Conservation (phyloP, 2,113 vertebrate genomes). For the Ploceus nigricollis region DNA sequence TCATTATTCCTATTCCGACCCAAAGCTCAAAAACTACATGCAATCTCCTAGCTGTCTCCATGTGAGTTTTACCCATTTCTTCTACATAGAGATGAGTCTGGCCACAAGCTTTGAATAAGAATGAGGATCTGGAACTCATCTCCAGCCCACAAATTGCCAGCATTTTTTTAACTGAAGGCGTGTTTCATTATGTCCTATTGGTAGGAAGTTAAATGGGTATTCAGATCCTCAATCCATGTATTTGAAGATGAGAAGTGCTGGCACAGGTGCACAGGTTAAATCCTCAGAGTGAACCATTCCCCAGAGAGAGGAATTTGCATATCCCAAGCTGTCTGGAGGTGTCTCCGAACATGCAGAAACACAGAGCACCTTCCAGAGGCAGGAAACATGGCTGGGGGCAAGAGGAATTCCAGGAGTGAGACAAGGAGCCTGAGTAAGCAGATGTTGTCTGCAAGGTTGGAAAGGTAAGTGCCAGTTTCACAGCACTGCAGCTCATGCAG, state of each 20-base stretch:
- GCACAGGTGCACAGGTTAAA: not conserved
- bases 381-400: not conserved
- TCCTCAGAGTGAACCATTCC: not conserved
- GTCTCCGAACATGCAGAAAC: not conserved
- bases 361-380: not conserved
- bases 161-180: not conserved
- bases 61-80: not conserved
- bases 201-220: not conserved
- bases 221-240: not conserved
- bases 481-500: not conserved
- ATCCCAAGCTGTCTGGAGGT: not conserved
- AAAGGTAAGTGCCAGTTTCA: not conserved
- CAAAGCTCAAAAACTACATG: not conserved
- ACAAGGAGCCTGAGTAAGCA: constrained; percentile 12
- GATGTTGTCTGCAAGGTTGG: not conserved
- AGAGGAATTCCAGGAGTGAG: not conserved
- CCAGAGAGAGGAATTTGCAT: not conserved
- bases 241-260: not conserved
- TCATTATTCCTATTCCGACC: not conserved
- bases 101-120: not conserved
- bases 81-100: not conserved
- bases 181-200: not conserved
- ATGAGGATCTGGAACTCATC: not conserved
- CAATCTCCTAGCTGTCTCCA: not conserved
- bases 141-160: not conserved